Base-by-base conservation (phyloP, 1,140 invertebrate genomes). In the Conus betulinus region DNA sequence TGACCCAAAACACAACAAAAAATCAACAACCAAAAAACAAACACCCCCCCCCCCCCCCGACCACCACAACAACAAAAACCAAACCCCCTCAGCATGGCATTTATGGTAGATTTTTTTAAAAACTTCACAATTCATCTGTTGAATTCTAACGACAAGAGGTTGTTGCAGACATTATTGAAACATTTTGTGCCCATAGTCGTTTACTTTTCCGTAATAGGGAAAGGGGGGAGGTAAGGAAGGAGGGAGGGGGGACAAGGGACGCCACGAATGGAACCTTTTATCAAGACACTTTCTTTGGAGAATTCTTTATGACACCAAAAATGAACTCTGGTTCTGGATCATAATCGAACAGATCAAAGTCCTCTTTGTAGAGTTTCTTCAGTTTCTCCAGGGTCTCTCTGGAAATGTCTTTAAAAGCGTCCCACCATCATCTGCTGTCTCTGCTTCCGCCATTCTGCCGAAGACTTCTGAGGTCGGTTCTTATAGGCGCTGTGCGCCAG, bases 271-370 rank as follows among this genome's bases (percentile, higher is more conserved):
- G 4, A 71, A 23, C 6, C 23, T 20, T 13, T 7, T 71, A 23
- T 71, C 67, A 71, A 20, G 67, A 71, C 23, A 8, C n/a, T 39
- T 79, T 39, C 27, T 79, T 79, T 8, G 27, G 25, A 39, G 78
- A 11, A 17, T 79, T 79, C 13, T 52, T 57, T 71, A 39, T 53
- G 27, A 55, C 27, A 7, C 8, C 57, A 52, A 88, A 88, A 6
- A 84, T 0, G 17, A 5, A 51, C 79, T 25, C 78, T 27, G 88
- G 88, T 39, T 25, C 76, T 7, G 88, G 74, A 23, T 89, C 88
- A 67, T 89, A 89, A 39, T 53, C 84, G 52, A 89, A 89, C 25
- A 76, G 17, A n/a, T 85, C 84, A 67, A 89, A 89, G 78, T 89
- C 88, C 5, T 60, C 52, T 51, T 60, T 63, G 60, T 81, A 89